Conservation (phyloP, 2,113 vertebrate species). For the Bubalus kerabau region DNA sequence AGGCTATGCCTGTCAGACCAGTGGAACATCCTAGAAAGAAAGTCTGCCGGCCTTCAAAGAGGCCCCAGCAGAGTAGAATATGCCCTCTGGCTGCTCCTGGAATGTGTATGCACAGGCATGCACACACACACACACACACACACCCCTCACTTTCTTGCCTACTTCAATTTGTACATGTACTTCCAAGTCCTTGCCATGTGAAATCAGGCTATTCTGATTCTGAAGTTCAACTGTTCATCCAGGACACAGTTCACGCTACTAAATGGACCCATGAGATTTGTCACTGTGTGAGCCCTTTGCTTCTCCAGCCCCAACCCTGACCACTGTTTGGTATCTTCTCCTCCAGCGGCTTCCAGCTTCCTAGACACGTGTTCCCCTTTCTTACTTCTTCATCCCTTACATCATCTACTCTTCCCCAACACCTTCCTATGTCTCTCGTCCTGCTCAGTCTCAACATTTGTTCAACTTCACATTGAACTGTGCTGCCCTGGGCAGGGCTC, state of each 20-base stretch:
- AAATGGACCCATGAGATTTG: neutral
- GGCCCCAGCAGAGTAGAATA: neutral
- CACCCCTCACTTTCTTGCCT: neutral
- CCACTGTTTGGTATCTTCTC: neutral
- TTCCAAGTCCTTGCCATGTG: neutral
- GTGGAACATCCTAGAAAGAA: neutral
- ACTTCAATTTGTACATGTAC: neutral
- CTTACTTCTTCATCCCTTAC: neutral
- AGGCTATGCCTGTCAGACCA: neutral
- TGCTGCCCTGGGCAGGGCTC: no score
- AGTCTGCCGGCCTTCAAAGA: neutral
- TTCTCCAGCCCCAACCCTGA: neutral
- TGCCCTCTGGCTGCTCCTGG: neutral
- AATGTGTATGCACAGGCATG: neutral
- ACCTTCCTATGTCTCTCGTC: neutral
- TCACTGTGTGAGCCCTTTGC: neutral
- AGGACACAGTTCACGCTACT: neutral
- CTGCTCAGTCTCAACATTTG: neutral
- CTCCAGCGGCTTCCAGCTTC: rapidly evolving
- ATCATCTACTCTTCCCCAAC: neutral
- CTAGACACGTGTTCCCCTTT: rapidly evolving
- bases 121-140: neutral
- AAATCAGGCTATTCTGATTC: neutral
- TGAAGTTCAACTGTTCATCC: neutral
- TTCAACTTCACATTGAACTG: neutral